A percentile compares a stretch with the other conserved stretches of the same genome.
phyloP scores from a whole-genome alignment of 2,888 invertebrate species.

The Drosophila mimetica region DNA sequence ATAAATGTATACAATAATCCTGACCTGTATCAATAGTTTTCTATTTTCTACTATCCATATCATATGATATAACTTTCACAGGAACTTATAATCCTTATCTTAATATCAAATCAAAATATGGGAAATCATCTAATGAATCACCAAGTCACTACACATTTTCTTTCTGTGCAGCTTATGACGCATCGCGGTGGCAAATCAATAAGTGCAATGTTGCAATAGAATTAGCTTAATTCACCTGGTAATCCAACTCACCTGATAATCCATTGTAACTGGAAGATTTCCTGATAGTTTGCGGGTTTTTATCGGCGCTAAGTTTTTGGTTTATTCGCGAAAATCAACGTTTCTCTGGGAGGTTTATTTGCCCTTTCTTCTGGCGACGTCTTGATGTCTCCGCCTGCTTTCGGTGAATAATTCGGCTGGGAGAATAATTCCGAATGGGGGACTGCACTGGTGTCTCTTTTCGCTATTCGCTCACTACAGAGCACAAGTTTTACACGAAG shows the following conservation, averaged over 20 bases:
- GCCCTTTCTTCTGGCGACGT: conserved; percentile 5
- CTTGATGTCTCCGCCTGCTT: conserved; percentile 21
- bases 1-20: neutral
- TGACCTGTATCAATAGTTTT: neutral
- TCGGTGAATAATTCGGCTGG: conserved; percentile 21
- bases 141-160: neutral
- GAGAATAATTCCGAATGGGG: conserved; percentile 2
- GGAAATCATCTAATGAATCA: neutral
- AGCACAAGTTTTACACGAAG: conserved; percentile 17
- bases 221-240: neutral
- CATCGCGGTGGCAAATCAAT: conserved; percentile 50
- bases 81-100: too few species aligned
- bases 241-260: conserved; percentile 63
- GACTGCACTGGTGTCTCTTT: conserved; percentile 8
- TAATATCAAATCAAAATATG: too few species aligned
- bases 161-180: conserved; percentile 22
- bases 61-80: too few species aligned
- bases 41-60: too few species aligned
- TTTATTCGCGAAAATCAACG: conserved; percentile 1
- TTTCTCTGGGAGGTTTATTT: conserved; percentile 8
- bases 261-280: conserved; percentile 44
- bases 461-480: neutral
- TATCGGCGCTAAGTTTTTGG: neutral
- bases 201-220: conserved; percentile 8
- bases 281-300: neutral